Base-by-base conservation (phyloP, 2,113 vertebrate species). In the Nothobranchius kuhntae region DNA sequence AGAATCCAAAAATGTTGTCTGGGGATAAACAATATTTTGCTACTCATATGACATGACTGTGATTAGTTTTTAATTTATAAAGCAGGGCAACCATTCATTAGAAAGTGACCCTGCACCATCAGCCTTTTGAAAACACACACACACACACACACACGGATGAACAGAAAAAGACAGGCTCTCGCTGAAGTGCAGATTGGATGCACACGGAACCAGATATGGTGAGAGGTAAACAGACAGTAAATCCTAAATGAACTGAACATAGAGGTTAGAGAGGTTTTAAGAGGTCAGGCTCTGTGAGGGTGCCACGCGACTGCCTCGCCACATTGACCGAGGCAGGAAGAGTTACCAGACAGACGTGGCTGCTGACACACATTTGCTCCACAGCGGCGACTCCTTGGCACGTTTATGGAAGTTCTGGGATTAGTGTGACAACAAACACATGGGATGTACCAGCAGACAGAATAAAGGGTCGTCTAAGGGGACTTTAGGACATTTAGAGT, bases 191-290 rank as follows among this genome's bases (percentile, higher is more conserved):
- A 80, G 65, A 47, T 21, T 64, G 58, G 81, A 84, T 69, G 65
- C 48, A 70, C 52, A 35, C 48, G 11, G 58, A 73, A 66, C 38
- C 62, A 74, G 45, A 86, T 80, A 81, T 82, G 77, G 78, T 2
- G 11, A 47, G 47, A 77, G 83, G 86, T 89, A 85, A 87, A 84
- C 86, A 66, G 11, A 15, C 6, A 52, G 57, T 75, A 87, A 88
- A 88, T 88, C 86, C 83, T 42, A 81, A 89, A 88, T 84, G 71
- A 83, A 82, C 71, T 15, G 70, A 78, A 60, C 78, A 75, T 69
- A 53, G 76, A 59, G 62, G 73, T 45, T 52, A 42, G 61, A 68
- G 36, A 54, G 59, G 17, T 30, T 9, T 61, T 72, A 80, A 73
- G 80, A 83, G 84, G 85, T 85, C 77, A 85, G 65, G 35, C 50